Percentiles rank a stretch among this genome's conserved stretches.
phyloP scores from a whole-genome alignment of 2,888 invertebrate species.

The Polydesmus complanatus region DNA sequence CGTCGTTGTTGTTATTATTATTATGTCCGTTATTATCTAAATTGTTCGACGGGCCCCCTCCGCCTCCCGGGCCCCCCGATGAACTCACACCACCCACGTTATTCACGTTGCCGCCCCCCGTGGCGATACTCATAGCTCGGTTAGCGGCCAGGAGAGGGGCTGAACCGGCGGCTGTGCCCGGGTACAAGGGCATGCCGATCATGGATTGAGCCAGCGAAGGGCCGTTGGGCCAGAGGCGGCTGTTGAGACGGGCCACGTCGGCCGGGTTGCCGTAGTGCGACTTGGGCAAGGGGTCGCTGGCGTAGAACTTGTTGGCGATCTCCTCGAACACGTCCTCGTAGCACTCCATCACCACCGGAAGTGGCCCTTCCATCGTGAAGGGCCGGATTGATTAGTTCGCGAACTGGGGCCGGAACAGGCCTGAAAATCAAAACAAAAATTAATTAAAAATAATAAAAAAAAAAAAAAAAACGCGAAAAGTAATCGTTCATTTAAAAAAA shows the following conservation, averaged over 20 bases:
- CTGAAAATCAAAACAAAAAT: no score
- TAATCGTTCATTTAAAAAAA: no score
- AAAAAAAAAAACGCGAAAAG: no score
- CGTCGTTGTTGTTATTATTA: no score
- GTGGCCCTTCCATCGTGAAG: slow-evolving; percentile 17
- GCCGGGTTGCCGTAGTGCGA: slow-evolving; percentile 14
- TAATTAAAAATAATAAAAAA: no score
- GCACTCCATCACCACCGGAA: slow-evolving; percentile 22
- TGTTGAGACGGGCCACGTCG: slow-evolving; percentile 15
- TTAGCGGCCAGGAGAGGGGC: slow-evolving; percentile 17
- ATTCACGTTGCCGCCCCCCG: slow-evolving; percentile 3
- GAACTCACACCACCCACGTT: slow-evolving; percentile 15
- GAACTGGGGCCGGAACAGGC: no score
- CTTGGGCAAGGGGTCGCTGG: slow-evolving; percentile 30
- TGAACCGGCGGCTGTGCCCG: slow-evolving; percentile 12
- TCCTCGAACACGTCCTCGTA: slow-evolving; percentile 82
- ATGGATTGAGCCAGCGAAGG: slow-evolving; percentile 14
- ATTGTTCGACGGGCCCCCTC: slow-evolving; percentile 1
- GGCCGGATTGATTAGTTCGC: no score
- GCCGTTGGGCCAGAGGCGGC: slow-evolving; percentile 16
- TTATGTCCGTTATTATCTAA: background rate
- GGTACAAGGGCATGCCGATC: slow-evolving; percentile 14
- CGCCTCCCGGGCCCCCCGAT: slow-evolving; percentile 16
- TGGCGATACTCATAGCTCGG: slow-evolving; percentile 3
- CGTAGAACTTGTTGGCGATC: slow-evolving; percentile 79